Evolutionary conservation across 2,113 vertebrate genomes (phyloP), one percentile per base, ranked within the genome.

Genomic region (Scalopus aquaticus): DNA sequence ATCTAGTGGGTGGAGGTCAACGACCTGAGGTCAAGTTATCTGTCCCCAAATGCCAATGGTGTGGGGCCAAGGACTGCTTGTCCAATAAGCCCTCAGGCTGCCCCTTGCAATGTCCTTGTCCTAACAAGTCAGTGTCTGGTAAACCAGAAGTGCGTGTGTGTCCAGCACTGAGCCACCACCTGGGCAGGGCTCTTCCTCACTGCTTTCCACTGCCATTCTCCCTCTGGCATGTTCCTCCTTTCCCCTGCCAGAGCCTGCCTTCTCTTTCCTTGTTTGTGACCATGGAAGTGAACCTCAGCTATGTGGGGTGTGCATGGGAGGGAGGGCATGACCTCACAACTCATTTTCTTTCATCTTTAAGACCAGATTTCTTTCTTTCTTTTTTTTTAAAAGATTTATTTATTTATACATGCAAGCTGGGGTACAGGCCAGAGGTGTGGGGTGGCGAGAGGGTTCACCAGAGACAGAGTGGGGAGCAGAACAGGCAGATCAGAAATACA

Each of bases 301-400:
- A 19, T 8, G 35, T 22, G 35, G 24, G 22, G 22, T 56, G 73
- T 26, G 44, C 6, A 9, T 60, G 42, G 46, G 49, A 11, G 49
- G 49, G 13, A 51, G 13, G 49, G 49, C 37, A 15, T 6, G 76
- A 12, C 51, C n/a, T 17, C 39, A 22, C 3, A n/a, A 1, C n/a
- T 95, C 39, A 13, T n/a, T 76, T n/a, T 88, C 49, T 88, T 60
- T 91, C 60, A 22, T n/a, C 28, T 87, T 76, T 22, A 49, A 65
- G 13, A 67, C 42, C 22, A n/a, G 58, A 56, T 12, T 74, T 86
- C 62, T 32, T 5, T n/a, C n/a, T n/a, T n/a, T n/a, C n/a, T n/a
- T n/a, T n/a, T n/a, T n/a, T n/a, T n/a, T n/a, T n/a, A n/a, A n/a
- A n/a, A n/a, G n/a, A n/a, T n/a, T n/a, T n/a, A n/a, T n/a, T n/a